Evolutionary conservation across 2,888 invertebrate species (phyloP).

Genomic region (Reticulitermes lucifugus): DNA sequence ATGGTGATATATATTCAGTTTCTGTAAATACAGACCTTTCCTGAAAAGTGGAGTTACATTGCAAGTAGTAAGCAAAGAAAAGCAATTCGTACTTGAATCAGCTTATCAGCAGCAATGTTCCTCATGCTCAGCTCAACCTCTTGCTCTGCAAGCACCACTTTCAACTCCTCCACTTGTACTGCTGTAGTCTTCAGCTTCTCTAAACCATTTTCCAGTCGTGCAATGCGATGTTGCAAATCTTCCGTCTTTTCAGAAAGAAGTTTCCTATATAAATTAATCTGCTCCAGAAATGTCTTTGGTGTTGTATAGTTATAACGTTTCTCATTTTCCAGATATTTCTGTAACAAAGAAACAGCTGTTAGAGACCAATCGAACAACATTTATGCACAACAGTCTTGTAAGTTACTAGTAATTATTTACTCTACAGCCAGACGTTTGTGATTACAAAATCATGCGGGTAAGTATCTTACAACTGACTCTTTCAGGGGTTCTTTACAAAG

Average conservation of each 20-base stretch:
- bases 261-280: conserved; percentile 78
- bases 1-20: no score
- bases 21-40: no score
- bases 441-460: no score
- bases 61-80: not conserved
- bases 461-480: no score
- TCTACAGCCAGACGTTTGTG: no score
- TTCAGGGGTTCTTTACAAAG: no score
- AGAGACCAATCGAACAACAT: not conserved
- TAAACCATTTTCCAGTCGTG: conserved; percentile 87
- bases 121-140: conserved; percentile 87
- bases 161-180: conserved; percentile 85
- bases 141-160: conserved; percentile 79
- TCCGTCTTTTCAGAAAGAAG: conserved; percentile 43
- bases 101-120: conserved; percentile 89
- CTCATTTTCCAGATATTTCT: conserved; percentile 84
- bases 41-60: no score
- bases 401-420: no score
- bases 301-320: conserved; percentile 95
- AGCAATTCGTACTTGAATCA: conserved; percentile 69
- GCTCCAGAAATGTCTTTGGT: conserved; percentile 94
- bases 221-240: conserved; percentile 68
- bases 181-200: conserved; percentile 89
- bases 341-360: conserved; percentile 67
- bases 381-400: no score